Conservation (phyloP, 2,113 vertebrate species). For the Neodon shergylaensis region DNA sequence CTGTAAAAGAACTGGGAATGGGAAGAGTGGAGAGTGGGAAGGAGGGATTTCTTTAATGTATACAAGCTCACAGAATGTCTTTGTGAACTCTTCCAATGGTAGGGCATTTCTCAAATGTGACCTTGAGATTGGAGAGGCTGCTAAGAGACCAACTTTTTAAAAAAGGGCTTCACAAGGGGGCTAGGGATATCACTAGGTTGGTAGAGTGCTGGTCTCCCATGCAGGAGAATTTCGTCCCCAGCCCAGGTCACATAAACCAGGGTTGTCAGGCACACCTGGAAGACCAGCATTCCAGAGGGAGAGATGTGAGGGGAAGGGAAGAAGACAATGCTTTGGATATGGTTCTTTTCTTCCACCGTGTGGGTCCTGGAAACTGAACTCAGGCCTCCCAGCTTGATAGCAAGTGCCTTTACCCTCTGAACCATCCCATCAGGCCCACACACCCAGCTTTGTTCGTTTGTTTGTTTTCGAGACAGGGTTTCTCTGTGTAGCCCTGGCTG, state of each 20-base stretch:
- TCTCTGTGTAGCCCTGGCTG: not conserved
- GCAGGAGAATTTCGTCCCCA: not conserved
- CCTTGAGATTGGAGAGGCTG: not conserved
- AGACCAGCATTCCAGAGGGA: not conserved
- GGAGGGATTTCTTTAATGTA: not conserved
- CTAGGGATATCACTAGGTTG: not conserved
- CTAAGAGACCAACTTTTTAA: not conserved
- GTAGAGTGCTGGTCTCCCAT: not conserved
- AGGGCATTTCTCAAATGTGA: constrained; percentile 13
- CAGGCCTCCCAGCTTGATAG: not conserved
- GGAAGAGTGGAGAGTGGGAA: not conserved
- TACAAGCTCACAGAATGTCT: not conserved
- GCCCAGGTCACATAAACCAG: not conserved
- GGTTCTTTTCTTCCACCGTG: not conserved
- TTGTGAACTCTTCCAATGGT: not conserved
- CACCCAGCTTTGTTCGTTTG: not conserved
- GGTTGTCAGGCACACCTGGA: not conserved
- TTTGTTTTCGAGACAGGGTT: not conserved
- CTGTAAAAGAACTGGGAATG: not conserved
- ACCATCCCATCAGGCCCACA: not conserved
- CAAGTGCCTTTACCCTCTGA: not conserved
- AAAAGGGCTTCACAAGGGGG: not conserved
- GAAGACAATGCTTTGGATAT: not conserved
- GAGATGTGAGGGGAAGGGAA: not conserved
- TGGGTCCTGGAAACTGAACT: not conserved